These are phyloP conservation scores for Pampus argenteus DNA, from an alignment of 2,797 vertebrate genomes.

Conservation along the genomic window DNA sequence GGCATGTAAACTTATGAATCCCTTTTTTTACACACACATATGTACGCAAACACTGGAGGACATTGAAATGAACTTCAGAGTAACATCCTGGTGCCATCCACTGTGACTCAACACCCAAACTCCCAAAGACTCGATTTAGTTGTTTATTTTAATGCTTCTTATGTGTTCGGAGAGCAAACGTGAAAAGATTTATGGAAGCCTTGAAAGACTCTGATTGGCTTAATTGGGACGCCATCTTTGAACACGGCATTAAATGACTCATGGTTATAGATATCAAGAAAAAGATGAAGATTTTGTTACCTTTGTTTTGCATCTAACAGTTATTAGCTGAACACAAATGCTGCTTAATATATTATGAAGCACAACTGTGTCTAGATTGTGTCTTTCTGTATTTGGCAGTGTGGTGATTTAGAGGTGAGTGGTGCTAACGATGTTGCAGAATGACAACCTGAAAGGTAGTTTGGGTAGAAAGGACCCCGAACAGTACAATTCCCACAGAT, in stretches of 20 bases:
- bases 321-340: neutral
- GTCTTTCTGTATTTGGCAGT: neutral
- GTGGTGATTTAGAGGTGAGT: neutral
- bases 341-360: neutral
- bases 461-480: neutral
- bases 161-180: no score
- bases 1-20: no score
- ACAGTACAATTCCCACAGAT: slow-evolving; percentile 13
- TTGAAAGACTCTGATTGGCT: neutral
- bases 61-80: neutral
- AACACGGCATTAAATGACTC: neutral
- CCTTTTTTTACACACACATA: no score
- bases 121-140: neutral
- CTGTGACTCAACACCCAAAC: neutral
- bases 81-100: neutral
- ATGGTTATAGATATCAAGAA: neutral
- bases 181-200: no score
- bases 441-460: slow-evolving; percentile 25
- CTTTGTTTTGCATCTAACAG: slow-evolving; percentile 1
- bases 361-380: neutral
- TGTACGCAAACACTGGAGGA: neutral
- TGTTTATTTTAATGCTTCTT: no score
- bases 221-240: neutral
- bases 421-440: slow-evolving; percentile 29
- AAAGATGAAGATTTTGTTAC: neutral